These are phyloP conservation scores for Sebastes matsubarae DNA, from an alignment of 2,797 vertebrate species.

Conservation along the genomic window DNA sequence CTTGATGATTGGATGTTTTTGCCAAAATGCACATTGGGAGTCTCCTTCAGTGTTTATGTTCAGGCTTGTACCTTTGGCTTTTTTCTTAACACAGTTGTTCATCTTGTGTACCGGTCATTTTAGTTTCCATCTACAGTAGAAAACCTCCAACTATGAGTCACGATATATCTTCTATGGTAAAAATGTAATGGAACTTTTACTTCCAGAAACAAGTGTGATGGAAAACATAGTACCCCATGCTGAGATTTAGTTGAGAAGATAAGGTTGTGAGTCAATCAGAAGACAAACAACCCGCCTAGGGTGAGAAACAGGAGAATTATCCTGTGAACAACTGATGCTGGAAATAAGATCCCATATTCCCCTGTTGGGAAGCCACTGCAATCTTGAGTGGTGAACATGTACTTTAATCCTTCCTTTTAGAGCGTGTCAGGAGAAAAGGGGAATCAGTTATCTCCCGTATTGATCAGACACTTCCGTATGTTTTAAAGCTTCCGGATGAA, in stretches of 20 bases:
- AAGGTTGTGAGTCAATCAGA: background rate
- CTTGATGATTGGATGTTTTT: background rate
- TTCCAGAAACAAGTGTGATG: background rate
- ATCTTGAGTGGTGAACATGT: background rate
- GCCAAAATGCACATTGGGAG: background rate
- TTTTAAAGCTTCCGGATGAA: slow-evolving; percentile 23
- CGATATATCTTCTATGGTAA: background rate
- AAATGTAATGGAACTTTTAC: background rate
- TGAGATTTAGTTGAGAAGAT: background rate
- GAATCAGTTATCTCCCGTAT: slow-evolving; percentile 31
- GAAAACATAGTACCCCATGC: background rate
- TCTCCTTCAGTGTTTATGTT: background rate
- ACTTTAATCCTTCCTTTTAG: background rate
- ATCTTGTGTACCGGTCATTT: background rate
- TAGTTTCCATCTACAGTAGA: background rate
- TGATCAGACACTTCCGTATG: slow-evolving; percentile 31
- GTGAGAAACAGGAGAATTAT: background rate
- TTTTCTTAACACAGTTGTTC: background rate
- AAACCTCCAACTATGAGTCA: background rate
- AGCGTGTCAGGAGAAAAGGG: background rate
- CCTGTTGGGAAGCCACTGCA: background rate
- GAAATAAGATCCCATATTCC: background rate
- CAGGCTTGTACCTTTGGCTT: background rate
- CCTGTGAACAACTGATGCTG: background rate
- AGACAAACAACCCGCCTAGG: background rate